Percentiles rank a stretch among this genome's conserved stretches.
Evolutionary conservation across 2,113 vertebrate species (phyloP).

Genomic region (Mus pahari): DNA sequence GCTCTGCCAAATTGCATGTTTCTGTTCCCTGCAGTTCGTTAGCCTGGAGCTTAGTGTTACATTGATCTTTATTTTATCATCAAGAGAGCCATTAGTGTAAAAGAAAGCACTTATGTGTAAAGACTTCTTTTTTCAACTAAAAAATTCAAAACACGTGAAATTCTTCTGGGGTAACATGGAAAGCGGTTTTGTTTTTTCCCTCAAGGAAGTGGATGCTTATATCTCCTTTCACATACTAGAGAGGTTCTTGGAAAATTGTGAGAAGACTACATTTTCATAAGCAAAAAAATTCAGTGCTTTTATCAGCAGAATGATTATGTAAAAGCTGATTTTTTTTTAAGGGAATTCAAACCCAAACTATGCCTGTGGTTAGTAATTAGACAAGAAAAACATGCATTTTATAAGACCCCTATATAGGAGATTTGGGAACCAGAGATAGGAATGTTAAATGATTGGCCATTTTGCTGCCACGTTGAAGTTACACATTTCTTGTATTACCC

Average conservation of each 20-base stretch:
- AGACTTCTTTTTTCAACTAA: conserved; percentile 61
- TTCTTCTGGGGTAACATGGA: conserved; percentile 65
- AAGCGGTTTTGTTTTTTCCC: conserved; percentile 63
- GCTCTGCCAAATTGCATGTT: conserved; percentile 65
- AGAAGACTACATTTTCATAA: conserved; percentile 64
- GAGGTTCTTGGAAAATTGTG: conserved; percentile 40
- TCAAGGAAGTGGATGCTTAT: conserved; percentile 43
- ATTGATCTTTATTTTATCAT: conserved; percentile 75
- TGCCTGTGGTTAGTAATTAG: conserved; percentile 34
- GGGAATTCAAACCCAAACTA: conserved; percentile 36
- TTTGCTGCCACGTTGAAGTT: conserved; percentile 27
- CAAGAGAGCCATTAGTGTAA: conserved; percentile 72
- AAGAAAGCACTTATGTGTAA: conserved; percentile 73
- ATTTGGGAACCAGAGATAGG: conserved; percentile 39
- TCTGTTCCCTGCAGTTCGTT: conserved; percentile 75
- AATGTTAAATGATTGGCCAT: conserved; percentile 36
- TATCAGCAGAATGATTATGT: conserved; percentile 41
- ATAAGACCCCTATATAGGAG: conserved; percentile 8
- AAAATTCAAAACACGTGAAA: conserved; percentile 70
- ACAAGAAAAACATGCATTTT: conserved; percentile 36
- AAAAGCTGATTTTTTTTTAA: conserved; percentile 49
- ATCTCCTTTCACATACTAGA: conserved; percentile 54
- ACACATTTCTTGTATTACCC: conserved; percentile 9
- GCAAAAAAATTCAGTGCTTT: conserved; percentile 54
- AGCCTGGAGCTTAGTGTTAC: conserved; percentile 62